Evolutionary conservation across 2,888 invertebrate species (phyloP).

Genomic region (Drosophila colorata): DNA sequence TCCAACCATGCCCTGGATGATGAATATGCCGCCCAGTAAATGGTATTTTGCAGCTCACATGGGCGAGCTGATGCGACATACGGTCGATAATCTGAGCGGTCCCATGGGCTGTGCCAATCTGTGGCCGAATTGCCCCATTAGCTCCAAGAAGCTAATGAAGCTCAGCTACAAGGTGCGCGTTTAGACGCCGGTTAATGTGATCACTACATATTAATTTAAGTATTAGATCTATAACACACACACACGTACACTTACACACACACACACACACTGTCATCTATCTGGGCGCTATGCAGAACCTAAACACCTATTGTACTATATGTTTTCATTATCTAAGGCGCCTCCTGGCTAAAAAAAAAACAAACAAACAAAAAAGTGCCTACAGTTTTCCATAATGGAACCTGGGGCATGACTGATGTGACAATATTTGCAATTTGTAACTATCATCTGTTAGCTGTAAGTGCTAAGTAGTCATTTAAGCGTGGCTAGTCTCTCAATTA

Average conservation of each 20-base stretch:
- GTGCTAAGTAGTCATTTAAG: slow-evolving; percentile 69
- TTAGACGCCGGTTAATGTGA: slow-evolving; percentile 50
- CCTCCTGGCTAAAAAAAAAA: slow-evolving; percentile 12
- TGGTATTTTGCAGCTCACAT: slow-evolving; percentile 86
- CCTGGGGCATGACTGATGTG: slow-evolving; percentile 68
- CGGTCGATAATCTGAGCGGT: slow-evolving; percentile 83
- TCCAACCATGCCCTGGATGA: slow-evolving; percentile 85
- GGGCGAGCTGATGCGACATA: slow-evolving; percentile 85
- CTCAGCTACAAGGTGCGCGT: slow-evolving; percentile 84
- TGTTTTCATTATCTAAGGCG: slow-evolving; percentile 31
- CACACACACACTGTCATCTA: neutral
- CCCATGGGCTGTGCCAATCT: slow-evolving; percentile 85
- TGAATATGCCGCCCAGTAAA: slow-evolving; percentile 85
- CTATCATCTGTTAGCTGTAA: slow-evolving; percentile 50
- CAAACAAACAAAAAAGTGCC: slow-evolving; percentile 24
- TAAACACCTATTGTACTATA: slow-evolving; percentile 65
- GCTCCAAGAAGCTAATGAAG: slow-evolving; percentile 85
- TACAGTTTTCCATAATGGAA: slow-evolving; percentile 33
- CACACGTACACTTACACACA: slow-evolving; percentile 3
- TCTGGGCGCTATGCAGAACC: too few species aligned
- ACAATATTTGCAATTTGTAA: slow-evolving; percentile 56
- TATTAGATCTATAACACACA: slow-evolving; percentile 30
- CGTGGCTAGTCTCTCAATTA: slow-evolving; percentile 74
- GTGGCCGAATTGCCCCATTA: slow-evolving; percentile 85
- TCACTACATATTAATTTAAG: slow-evolving; percentile 33